Percentiles rank a stretch among this genome's conserved stretches.
Evolutionary conservation across 2,888 invertebrate genomes (phyloP).

Genomic region (Carabus problematicus): DNA sequence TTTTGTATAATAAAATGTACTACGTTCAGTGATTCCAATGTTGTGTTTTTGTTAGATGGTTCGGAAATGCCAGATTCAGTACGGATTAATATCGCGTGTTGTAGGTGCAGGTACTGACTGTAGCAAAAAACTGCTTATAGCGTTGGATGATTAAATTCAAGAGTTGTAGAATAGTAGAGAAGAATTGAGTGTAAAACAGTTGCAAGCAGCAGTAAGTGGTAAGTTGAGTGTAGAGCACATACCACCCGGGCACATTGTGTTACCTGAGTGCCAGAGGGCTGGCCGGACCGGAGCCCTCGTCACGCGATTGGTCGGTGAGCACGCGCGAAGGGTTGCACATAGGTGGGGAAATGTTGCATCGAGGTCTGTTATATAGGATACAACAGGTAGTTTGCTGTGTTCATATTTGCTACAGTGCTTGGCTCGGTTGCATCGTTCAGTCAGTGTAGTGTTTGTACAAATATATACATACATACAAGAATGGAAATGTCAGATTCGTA

Average conservation of each 20-base stretch:
- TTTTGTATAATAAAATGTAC: too few species aligned
- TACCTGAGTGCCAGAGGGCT: slow-evolving; percentile 9
- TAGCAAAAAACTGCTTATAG: too few species aligned
- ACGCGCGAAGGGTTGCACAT: slow-evolving; percentile 32
- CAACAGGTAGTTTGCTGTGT: slow-evolving; percentile 10
- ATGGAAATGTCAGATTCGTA: slow-evolving; percentile 38
- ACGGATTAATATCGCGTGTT: slow-evolving; percentile 13
- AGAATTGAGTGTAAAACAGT: background rate
- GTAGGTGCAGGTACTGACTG: too few species aligned
- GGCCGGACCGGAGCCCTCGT: slow-evolving; percentile 10
- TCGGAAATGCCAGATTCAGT: slow-evolving; percentile 34
- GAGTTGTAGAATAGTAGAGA: too few species aligned
- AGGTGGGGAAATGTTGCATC: slow-evolving; percentile 13
- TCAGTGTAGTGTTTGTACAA: slow-evolving; percentile 6
- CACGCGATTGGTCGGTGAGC: slow-evolving; percentile 28
- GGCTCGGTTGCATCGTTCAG: background rate
- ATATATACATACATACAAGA: background rate
- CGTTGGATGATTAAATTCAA: too few species aligned
- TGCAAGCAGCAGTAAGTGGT: background rate
- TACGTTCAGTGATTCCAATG: too few species aligned
- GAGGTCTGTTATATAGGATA: slow-evolving; percentile 26
- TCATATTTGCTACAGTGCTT: background rate
- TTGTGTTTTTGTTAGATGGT: slow-evolving; percentile 7
- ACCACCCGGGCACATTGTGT: background rate
- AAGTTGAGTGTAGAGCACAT: background rate